Base-by-base conservation (phyloP, 2,113 vertebrate species). In the Nothocercus julius region DNA sequence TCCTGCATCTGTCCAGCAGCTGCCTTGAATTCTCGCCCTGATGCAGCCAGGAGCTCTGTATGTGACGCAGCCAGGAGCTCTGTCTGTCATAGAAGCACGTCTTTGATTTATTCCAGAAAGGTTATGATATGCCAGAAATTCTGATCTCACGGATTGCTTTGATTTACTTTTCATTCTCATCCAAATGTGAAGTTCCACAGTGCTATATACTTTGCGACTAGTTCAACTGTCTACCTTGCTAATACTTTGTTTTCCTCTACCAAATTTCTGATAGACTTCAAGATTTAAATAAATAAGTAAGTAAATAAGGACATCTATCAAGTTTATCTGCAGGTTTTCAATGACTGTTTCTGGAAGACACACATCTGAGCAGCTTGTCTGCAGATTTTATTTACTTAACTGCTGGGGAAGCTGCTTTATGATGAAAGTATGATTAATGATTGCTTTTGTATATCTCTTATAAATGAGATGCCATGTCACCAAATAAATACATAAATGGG, bases 401-500 rank as follows among this genome's bases (percentile, higher is more conserved):
- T 92, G 80, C 82, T 72, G 80, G 90, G 88, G 90, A 90, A 88
- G 92, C 77, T 92, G 88, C 74, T 90, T 53, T 44, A 24, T 94
- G 93, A 89, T 92, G 94, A 30, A 93, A 72, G 54, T 49, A 66
- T 95, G 96, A 97, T 97, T 96, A 96, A 96, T 97, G 95, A 90
- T 95, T 87, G 92, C 88, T 88, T 93, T 82, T 58, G 18, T 70
- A 10, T 93, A 66, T 90, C 94, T 96, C 85, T 75, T 70, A 90
- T 59, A 94, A 94, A 90, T 90, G 88, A 95, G 92, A 87, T 79
- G 62, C 78, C 74, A 93, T 95, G 92, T 93, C 94, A 85, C 88
- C 58, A 86, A 88, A 88, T 92, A 97, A 96, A 95, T 90, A 95
- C 95, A 92, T 67, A 95, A 97, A 97, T 87, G 91, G 92, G 36